Conservation (phyloP, 2,888 invertebrate species). For the Papilio gigon region DNA sequence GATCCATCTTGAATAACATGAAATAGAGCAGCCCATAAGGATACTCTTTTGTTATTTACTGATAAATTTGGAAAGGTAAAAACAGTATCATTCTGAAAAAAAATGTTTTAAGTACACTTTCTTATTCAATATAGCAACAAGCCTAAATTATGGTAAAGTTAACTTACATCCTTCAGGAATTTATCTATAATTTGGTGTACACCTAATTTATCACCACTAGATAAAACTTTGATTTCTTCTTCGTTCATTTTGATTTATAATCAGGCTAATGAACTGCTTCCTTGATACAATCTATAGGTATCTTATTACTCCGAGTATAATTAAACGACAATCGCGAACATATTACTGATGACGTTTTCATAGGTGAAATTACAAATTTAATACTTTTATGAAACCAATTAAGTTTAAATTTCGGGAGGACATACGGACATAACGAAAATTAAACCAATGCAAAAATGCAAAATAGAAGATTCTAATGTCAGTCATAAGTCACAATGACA, state of each 20-base stretch:
- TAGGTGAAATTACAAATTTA: background rate
- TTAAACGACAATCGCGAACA: background rate
- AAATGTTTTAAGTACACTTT: slow-evolving; percentile 10
- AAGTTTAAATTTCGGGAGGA: background rate
- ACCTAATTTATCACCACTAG: slow-evolving; percentile 54
- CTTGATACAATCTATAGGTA: background rate
- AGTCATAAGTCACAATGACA: background rate
- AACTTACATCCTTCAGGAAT: slow-evolving; percentile 65
- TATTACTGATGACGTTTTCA: background rate
- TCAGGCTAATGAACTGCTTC: background rate
- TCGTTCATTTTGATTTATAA: slow-evolving; percentile 62
- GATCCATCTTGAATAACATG: slow-evolving; percentile 79
- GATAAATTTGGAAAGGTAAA: slow-evolving; percentile 85
- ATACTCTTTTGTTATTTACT: slow-evolving; percentile 75
- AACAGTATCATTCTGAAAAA: slow-evolving; percentile 74
- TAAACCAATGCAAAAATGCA: background rate
- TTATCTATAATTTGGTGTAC: slow-evolving; percentile 56
- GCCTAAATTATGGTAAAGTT: background rate
- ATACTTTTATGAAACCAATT: background rate
- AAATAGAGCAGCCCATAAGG: slow-evolving; percentile 85
- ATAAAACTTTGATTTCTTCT: slow-evolving; percentile 63
- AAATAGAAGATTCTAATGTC: background rate
- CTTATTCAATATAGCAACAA: background rate
- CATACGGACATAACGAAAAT: background rate
- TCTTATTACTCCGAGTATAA: slow-evolving; percentile 1